These are phyloP conservation scores for Pomacea canaliculata DNA, from an alignment of 2,888 invertebrate genomes.

Conservation along the genomic window DNA sequence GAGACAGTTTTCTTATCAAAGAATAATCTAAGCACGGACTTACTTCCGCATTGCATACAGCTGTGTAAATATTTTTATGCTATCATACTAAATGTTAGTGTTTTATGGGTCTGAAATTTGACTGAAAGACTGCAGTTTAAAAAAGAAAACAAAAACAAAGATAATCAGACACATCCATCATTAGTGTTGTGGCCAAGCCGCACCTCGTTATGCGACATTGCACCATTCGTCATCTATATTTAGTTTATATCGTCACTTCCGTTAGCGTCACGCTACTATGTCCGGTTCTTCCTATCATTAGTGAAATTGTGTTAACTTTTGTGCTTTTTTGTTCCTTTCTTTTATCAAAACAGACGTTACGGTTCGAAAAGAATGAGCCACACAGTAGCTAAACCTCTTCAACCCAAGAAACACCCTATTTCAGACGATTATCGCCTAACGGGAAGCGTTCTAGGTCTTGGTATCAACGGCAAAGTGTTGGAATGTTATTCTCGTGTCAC, in stretches of 20 bases:
- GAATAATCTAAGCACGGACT: no score
- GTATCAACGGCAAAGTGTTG: slow-evolving; percentile 98
- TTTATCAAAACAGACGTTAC: slow-evolving; percentile 11
- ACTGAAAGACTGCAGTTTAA: no score
- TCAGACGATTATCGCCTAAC: slow-evolving; percentile 93
- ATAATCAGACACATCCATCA: no score
- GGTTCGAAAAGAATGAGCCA: slow-evolving; percentile 49
- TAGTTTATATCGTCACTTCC: slow-evolving; percentile 32
- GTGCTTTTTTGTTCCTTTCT: neutral
- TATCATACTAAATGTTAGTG: no score
- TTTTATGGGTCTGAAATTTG: no score
- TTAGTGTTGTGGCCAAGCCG: no score
- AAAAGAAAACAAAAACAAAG: no score
- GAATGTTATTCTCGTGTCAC: slow-evolving; percentile 87
- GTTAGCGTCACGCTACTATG: slow-evolving; percentile 21
- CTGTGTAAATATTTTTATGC: no score
- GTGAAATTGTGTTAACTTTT: neutral
- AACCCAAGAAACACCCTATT: slow-evolving; percentile 82
- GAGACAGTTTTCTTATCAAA: no score
- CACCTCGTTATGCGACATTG: neutral
- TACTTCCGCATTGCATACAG: no score
- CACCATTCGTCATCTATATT: slow-evolving; percentile 23
- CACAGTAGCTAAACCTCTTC: slow-evolving; percentile 44
- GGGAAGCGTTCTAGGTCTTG: slow-evolving; percentile 92
- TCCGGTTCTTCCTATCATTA: slow-evolving; percentile 19